Percentiles rank a stretch among this genome's conserved stretches.
Conservation (phyloP, 2,113 vertebrate genomes). For the Ia io region DNA sequence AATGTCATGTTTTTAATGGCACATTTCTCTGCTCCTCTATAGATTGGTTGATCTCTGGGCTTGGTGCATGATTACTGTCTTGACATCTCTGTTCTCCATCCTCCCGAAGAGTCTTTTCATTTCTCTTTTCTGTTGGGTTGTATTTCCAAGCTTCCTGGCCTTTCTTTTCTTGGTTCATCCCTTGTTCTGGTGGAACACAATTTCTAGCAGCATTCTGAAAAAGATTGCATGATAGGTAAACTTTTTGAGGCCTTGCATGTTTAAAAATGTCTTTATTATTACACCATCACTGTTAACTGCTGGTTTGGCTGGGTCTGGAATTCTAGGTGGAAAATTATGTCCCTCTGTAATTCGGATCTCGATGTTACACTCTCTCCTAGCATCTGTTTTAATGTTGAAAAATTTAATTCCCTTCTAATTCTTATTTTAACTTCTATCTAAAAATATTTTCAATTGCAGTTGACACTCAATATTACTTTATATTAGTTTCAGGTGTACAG, state of each 20-base stretch:
- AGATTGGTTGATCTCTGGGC: neutral
- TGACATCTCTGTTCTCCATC: neutral
- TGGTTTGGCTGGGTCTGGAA: neutral
- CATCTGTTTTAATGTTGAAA: neutral
- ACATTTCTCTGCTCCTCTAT: fast-evolving
- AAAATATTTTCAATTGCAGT: neutral
- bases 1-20: neutral
- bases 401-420: neutral
- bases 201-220: neutral
- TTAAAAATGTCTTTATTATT: neutral
- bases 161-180: neutral
- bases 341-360: neutral
- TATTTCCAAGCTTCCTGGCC: neutral
- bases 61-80: neutral
- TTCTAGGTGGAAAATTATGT: neutral
- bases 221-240: neutral
- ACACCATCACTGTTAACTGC: neutral
- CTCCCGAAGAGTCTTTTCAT: neutral
- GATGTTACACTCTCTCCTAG: neutral
- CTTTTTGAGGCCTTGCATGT: neutral
- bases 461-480: neutral
- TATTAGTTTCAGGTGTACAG: neutral
- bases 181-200: neutral
- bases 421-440: neutral
- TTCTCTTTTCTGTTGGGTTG: neutral